phyloP scores from a whole-genome alignment of 2,797 vertebrate genomes.

The Capromys pilorides region DNA sequence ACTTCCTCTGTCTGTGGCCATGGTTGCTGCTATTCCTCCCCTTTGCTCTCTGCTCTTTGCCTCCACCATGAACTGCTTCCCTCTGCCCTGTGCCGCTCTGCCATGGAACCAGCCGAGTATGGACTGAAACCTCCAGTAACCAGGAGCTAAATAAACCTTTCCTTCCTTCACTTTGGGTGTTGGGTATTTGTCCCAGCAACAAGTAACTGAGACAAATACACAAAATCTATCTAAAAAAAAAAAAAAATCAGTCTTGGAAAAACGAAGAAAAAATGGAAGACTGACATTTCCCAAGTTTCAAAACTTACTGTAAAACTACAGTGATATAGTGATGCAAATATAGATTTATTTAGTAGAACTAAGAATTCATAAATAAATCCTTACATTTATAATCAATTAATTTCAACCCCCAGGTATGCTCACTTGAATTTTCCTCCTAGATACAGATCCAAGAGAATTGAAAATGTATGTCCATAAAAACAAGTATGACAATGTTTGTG shows the following conservation, averaged over 20 bases:
- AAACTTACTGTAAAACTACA: background rate
- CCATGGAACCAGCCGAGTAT: too few species aligned
- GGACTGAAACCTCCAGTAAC: too few species aligned
- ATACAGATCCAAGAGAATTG: conserved; percentile 32
- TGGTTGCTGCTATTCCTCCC: too few species aligned
- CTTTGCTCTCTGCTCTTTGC: too few species aligned
- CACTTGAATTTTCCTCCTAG: background rate
- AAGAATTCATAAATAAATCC: background rate
- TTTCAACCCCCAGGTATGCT: background rate
- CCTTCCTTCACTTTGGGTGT: too few species aligned
- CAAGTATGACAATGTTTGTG: background rate
- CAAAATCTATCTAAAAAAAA: too few species aligned
- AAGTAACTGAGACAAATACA: too few species aligned
- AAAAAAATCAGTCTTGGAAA: background rate
- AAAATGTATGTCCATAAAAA: background rate
- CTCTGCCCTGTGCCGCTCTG: too few species aligned
- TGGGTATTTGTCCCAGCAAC: too few species aligned
- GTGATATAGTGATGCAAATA: background rate
- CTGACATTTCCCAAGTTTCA: conserved; percentile 12
- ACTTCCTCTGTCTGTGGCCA: too few species aligned
- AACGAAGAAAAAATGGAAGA: background rate
- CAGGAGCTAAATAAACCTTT: too few species aligned
- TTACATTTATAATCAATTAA: conserved; percentile 16
- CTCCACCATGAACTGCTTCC: too few species aligned
- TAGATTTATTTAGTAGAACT: background rate